phyloP scores from a whole-genome alignment of 2,797 vertebrate genomes.

The Hydrolagus colliei region DNA sequence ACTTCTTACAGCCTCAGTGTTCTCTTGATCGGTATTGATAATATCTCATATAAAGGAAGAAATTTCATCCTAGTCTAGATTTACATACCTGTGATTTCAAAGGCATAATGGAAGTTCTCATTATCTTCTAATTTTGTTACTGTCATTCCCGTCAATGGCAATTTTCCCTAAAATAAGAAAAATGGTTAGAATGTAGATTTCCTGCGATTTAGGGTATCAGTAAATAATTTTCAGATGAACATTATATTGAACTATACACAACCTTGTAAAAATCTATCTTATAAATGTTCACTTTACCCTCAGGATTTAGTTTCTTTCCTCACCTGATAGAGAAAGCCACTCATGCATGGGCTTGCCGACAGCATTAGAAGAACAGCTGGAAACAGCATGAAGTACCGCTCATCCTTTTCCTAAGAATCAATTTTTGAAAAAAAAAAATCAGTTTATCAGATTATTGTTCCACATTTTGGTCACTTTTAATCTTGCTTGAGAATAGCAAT shows the following conservation, averaged over 20 bases:
- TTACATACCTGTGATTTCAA: constrained; percentile 85
- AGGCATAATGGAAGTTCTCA: constrained; percentile 67
- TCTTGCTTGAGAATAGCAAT: neutral
- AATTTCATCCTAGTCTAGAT: neutral
- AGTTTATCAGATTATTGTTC: neutral
- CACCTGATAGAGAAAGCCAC: constrained; percentile 97
- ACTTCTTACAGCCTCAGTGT: too few species aligned
- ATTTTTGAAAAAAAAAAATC: neutral
- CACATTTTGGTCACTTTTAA: neutral
- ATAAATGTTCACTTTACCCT: neutral
- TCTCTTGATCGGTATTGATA: neutral
- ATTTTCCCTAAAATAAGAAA: constrained; percentile 63
- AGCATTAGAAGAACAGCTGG: constrained; percentile 79
- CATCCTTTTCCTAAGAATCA: constrained; percentile 78
- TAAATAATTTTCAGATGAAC: too few species aligned
- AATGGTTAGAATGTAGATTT: constrained; percentile 27
- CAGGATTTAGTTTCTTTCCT: constrained; percentile 32
- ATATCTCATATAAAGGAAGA: constrained; percentile 14
- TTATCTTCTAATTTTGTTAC: constrained; percentile 75
- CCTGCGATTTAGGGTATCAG: constrained; percentile 27
- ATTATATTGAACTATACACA: neutral
- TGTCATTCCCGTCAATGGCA: constrained; percentile 72
- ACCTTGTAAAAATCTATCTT: neutral
- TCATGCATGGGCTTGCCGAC: constrained; percentile 92
- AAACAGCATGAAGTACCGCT: constrained; percentile 89